Evolutionary conservation across 2,888 invertebrate species (phyloP), one percentile per base, ranked within the genome.

Genomic region (Caenorhabditis drosophilae): DNA sequence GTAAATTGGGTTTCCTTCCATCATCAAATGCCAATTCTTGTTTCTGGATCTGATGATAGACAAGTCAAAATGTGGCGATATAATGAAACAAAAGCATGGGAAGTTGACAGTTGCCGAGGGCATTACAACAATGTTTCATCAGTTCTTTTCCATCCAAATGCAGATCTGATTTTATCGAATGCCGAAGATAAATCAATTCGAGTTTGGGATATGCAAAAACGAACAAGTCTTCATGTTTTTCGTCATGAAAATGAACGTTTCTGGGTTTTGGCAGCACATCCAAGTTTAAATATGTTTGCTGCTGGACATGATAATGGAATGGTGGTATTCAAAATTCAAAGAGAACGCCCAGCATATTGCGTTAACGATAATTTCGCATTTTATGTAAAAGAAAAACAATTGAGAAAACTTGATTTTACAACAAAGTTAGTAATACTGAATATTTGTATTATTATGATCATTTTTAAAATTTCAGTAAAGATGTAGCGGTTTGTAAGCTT

Each of bases 71-170:
- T 98, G 75, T 98, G 97, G 97, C 88, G 98, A 67, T 84, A 84
- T 73, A 82, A 84, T 83, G 86, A 87, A 52, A 84, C 85, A 36
- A 87, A 90, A 88, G 97, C 96, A 0, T 97, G 96, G 96, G 97
- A 98, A 84, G 54, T 70, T 4, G 98, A 99, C 86, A 94, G 96
- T 0, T 98, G 96, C 80, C 90, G 98, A n/a, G 98, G 98, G 0
- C 98, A 98, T 85, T 98, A 97, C 87, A 95, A 97, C 87, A 99
- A 99, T 85, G 97, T 98, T 2, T 97, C 96, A 0, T 96, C 96
- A 83, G 94, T 92, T 0, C 86, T 95, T 42, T 98, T 98, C 87
- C 97, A 98, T 86, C 96, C 98, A 0, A 88, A 94, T 18, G 76
- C 96, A 84, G 98, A 99, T 83, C 87, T 97, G 27, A 92, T 99